Evolutionary conservation across 1,140 invertebrate species (phyloP).

Genomic region (Listronotus oregonensis): DNA sequence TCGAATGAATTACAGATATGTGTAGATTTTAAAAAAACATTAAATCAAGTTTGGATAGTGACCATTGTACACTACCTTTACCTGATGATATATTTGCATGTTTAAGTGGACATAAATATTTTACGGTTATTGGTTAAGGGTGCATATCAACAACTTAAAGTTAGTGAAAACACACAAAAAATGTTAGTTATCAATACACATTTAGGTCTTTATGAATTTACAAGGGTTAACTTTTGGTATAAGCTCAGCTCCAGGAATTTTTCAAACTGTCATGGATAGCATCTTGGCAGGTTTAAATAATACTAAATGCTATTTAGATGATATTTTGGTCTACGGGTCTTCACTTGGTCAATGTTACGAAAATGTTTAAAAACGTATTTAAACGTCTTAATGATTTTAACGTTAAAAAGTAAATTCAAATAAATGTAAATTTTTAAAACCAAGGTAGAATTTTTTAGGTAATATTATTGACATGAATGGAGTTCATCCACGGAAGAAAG

Average conservation of each 20-base stretch:
- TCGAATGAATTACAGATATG: too few relatives aligned
- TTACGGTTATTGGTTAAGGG: slow-evolving; percentile 38
- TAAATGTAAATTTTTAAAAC: slow-evolving; percentile 44
- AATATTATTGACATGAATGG: slow-evolving; percentile 50
- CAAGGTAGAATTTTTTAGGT: slow-evolving; percentile 53
- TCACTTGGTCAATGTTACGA: slow-evolving; percentile 40
- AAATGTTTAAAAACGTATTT: slow-evolving; percentile 35
- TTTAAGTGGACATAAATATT: slow-evolving; percentile 49
- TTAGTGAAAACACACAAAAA: slow-evolving; percentile 46
- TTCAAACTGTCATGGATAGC: slow-evolving; percentile 46
- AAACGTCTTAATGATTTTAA: slow-evolving; percentile 24
- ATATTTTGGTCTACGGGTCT: slow-evolving; percentile 48
- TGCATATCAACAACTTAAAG: slow-evolving; percentile 52
- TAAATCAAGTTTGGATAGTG: too few relatives aligned
- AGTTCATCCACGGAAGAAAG: slow-evolving; percentile 51
- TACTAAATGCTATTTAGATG: slow-evolving; percentile 49
- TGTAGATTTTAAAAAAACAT: too few relatives aligned
- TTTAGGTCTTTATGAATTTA: slow-evolving; percentile 50
- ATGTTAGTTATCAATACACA: slow-evolving; percentile 53
- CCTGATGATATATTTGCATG: slow-evolving; percentile 50
- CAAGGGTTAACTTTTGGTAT: slow-evolving; percentile 50
- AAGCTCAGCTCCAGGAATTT: slow-evolving; percentile 49
- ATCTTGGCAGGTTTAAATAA: slow-evolving; percentile 45
- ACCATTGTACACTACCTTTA: too few relatives aligned
- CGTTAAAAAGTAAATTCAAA: slow-evolving; percentile 46